Percentiles rank a stretch among this genome's conserved stretches.
Evolutionary conservation across 2,888 invertebrate species (phyloP).

Genomic region (Dysmachus trigonus): DNA sequence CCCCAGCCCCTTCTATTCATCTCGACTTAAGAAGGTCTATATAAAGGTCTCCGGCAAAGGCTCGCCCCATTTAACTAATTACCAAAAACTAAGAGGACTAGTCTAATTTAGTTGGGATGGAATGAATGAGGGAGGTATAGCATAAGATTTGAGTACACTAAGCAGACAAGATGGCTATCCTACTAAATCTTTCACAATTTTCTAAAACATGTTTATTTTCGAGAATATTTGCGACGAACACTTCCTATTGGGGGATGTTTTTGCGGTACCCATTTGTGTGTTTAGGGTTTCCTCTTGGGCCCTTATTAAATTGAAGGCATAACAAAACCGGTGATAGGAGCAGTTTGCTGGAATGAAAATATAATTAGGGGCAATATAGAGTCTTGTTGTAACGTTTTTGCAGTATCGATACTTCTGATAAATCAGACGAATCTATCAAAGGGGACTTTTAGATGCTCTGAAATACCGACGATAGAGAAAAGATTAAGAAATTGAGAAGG

Average conservation of each 20-base stretch:
- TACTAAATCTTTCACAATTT: conserved; percentile 31
- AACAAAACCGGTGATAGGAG: not conserved
- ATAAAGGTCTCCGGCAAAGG: not conserved
- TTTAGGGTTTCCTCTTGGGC: not conserved
- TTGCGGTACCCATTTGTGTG: not conserved
- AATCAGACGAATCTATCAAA: not conserved
- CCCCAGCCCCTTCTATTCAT: not conserved
- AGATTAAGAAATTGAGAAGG: no score
- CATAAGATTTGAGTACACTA: not conserved
- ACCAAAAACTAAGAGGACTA: conserved; percentile 11
- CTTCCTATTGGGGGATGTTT: not conserved
- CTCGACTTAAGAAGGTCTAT: not conserved
- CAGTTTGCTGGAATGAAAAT: not conserved
- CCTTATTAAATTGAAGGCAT: not conserved
- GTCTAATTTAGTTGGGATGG: not conserved
- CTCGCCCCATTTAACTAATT: conserved; percentile 21
- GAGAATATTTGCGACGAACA: not conserved
- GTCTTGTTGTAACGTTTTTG: not conserved
- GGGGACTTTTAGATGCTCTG: not conserved
- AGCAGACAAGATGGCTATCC: not conserved
- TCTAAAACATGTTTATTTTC: conserved; percentile 17
- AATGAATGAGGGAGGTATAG: not conserved
- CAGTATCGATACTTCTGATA: not conserved
- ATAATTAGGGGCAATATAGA: not conserved
- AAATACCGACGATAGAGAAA: not conserved